Evolutionary conservation across 2,888 invertebrate genomes (phyloP), one percentile per base, ranked within the genome.

Genomic region (Quadroppia sp.): DNA sequence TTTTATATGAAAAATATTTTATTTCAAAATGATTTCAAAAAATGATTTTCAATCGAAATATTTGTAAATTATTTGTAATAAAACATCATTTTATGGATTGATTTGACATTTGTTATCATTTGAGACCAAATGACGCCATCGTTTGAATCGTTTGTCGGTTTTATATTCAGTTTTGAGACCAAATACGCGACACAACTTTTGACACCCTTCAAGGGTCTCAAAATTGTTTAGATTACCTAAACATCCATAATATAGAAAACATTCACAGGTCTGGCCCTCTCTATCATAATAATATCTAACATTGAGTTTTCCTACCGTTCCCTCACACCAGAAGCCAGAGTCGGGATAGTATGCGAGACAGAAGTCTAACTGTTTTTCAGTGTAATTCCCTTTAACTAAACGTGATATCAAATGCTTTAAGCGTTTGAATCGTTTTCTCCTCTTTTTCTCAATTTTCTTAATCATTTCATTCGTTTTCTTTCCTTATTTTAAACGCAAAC

Each of bases 181-280:
- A 9, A 25, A 53, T 25, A 2, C 20, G 11, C n/a, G 17, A 23
- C 59, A 59, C 20, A 3, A 1, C 23, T 30, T n/a, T 23, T 64
- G 2, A 36, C 61, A 64, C 11, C 36, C 61, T 64, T 36, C 36
- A 3, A 64, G 9, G 7, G 61, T n/a, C 20, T 36, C 36, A 13
- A 64, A 64, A 23, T 64, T 64, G 36, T 64, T 64, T 64, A 36
- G 32, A 64, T 64, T 64, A 2, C 61, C 61, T 1, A 64, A 64
- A 64, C 61, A 64, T 1, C 61, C 61, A 20, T 36, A 64, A 64
- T 64, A 64, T 36, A 36, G 36, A 20, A 64, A 64, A 64, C 61
- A 64, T 9, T 64, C 61, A 36, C 61, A 64, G 20, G 7, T 36
- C 20, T 64, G 9, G 9, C 4, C 20, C 7, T 20, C 36, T 17